Evolutionary conservation across 2,113 vertebrate species (phyloP), one percentile per base, ranked within the genome.

Genomic region (Diadophis punctatus): DNA sequence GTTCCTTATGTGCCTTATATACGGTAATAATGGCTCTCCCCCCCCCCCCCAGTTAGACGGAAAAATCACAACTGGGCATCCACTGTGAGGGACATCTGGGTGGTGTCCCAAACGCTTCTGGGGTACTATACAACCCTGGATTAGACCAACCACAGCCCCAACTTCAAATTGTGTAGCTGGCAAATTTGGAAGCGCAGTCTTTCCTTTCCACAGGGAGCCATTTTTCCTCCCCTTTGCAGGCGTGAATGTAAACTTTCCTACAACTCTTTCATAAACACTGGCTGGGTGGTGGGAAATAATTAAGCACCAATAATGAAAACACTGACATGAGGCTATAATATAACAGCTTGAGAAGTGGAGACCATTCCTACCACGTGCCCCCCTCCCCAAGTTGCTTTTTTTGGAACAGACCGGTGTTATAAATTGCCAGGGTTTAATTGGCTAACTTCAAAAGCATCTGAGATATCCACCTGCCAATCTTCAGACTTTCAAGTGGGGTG

Each of bases 381-480:
- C 94, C 55, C 94, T 60, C 60, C 30, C 93, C 58, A 27, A 43
- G 92, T 90, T 96, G 96, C 95, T 97, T 97, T 94, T 94, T 94
- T 97, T 96, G 96, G 96, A 95, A 94, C 93, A 63, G 86, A 27
- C 39, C 3, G 63, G 30, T 86, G 20, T 94, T 96, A 92, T 94
- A 55, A 92, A 95, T 93, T 91, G 94, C 95, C 74, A 91, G 60
- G 12, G 68, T 92, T 94, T 96, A 95, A 96, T 95, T 96, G 96
- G 94, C 92, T 96, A 96, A 96, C 94, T 95, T 95, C 95, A 96
- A 95, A 95, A 95, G 94, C 94, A 92, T 95, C 92, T 93, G 92
- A 94, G 94, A 92, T 91, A 93, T 94, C 95, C 95, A 60, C 92
- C 95, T 96, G 94, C 91, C 93, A 92, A 86, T 90, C 94, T 95